Evolutionary conservation across 2,888 invertebrate genomes (phyloP).

Genomic region (Andricus curvator): DNA sequence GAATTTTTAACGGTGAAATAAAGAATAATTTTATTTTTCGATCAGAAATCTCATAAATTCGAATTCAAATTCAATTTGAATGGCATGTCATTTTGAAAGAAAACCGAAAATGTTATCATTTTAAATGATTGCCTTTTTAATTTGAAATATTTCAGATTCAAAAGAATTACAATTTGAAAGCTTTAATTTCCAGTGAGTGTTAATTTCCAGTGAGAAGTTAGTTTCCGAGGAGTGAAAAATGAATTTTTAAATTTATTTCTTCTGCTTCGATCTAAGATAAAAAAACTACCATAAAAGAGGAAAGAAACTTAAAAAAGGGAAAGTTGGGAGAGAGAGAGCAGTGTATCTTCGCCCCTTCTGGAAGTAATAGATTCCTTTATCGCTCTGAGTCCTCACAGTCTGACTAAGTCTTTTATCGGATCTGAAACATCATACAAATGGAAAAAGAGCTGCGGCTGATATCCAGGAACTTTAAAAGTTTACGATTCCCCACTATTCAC

Average conservation of each 20-base stretch:
- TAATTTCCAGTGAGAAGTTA: too few relatives aligned
- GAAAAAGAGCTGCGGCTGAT: constrained; percentile 58
- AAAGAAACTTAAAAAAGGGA: constrained; percentile 17
- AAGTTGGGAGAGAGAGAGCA: constrained; percentile 42
- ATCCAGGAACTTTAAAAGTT: constrained; percentile 57
- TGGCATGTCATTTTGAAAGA: too few relatives aligned
- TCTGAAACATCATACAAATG: constrained; percentile 69
- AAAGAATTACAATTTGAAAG: too few relatives aligned
- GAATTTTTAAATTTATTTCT: constrained; percentile 1
- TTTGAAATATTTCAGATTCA: too few relatives aligned
- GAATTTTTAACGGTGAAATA: too few relatives aligned
- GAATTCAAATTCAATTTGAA: too few relatives aligned
- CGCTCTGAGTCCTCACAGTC: constrained; percentile 59
- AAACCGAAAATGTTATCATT: too few relatives aligned
- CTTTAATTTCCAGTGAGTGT: too few relatives aligned
- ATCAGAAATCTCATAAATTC: too few relatives aligned
- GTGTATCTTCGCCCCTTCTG: constrained; percentile 39
- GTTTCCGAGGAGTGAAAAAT: too few relatives aligned
- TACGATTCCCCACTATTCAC: constrained; percentile 10
- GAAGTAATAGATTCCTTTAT: constrained; percentile 73
- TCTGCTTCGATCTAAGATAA: constrained; percentile 3
- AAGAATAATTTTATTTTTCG: too few relatives aligned
- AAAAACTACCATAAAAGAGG: constrained; percentile 5
- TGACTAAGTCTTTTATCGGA: constrained; percentile 62
- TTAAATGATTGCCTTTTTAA: too few relatives aligned